These are phyloP conservation scores for Diachasmimorpha longicaudata DNA, from an alignment of 1,140 invertebrate species.

Conservation along the genomic window DNA sequence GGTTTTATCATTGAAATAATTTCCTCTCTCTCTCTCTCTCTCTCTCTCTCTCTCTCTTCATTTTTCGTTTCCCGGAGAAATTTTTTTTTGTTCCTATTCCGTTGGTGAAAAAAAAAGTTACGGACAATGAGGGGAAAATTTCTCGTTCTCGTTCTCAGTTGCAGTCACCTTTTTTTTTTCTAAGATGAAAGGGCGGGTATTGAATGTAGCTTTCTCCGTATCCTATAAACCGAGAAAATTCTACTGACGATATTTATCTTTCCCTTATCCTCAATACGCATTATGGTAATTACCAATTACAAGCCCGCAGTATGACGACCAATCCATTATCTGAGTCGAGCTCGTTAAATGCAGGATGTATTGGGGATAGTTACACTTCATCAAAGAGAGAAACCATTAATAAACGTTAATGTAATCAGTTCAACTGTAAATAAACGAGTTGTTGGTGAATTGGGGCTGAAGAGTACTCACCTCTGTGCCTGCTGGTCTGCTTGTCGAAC, in stretches of 20 bases:
- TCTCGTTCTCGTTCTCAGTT: not conserved
- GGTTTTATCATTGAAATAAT: conserved; percentile 4
- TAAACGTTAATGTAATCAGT: conserved; percentile 3
- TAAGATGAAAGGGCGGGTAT: not conserved
- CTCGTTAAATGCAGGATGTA: not conserved
- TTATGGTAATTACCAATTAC: conserved; percentile 5
- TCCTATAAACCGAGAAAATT: not conserved
- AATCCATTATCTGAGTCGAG: not conserved
- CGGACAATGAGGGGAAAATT: not conserved
- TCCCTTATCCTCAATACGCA: not conserved
- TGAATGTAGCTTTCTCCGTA: not conserved
- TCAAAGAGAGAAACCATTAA: not conserved
- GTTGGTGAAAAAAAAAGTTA: not conserved
- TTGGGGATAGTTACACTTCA: not conserved
- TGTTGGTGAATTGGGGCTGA: not conserved
- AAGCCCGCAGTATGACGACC: not conserved
- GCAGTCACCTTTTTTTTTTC: not conserved
- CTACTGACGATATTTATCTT: not conserved
- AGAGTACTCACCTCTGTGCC: conserved; percentile 95
- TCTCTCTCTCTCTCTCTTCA: not conserved
- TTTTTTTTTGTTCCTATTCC: not conserved
- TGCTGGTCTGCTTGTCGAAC: conserved; percentile 99
- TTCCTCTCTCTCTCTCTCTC: not conserved
- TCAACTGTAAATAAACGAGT: not conserved
- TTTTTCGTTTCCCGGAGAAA: not conserved